A percentile compares a stretch with the other conserved stretches of the same genome.
Conservation (phyloP, 2,797 vertebrate genomes). For the Anabacerthia variegaticeps region DNA sequence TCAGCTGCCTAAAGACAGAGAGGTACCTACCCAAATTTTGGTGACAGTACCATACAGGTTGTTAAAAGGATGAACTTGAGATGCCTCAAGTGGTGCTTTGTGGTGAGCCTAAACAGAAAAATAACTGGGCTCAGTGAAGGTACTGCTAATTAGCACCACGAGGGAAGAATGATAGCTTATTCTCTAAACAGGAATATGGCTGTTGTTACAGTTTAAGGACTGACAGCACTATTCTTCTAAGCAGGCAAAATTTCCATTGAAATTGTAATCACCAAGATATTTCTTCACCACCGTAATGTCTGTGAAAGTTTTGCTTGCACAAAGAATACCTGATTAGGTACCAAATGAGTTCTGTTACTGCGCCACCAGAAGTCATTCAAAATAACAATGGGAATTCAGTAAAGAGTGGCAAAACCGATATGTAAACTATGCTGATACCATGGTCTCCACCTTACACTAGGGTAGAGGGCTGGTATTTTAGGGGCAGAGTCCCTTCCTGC, state of each 20-base stretch:
- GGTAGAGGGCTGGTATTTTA: background rate
- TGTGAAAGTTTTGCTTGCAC: background rate
- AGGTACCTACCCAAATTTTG: background rate
- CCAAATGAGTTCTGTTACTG: background rate
- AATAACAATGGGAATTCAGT: background rate
- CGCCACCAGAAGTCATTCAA: background rate
- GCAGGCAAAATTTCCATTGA: background rate
- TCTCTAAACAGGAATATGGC: background rate
- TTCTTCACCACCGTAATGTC: background rate
- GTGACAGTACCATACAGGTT: background rate
- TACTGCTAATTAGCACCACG: background rate
- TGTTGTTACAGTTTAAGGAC: background rate
- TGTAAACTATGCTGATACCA: rapidly evolving
- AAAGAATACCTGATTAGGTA: background rate
- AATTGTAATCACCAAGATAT: background rate
- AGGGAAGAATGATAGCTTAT: background rate
- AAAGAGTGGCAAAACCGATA: background rate
- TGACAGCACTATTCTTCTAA: background rate
- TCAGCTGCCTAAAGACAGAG: background rate
- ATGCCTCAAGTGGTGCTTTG: background rate
- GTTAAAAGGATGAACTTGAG: background rate
- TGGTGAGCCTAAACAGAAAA: background rate
- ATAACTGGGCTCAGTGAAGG: background rate
- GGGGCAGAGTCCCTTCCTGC: background rate
- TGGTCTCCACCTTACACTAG: background rate